Percentiles rank a stretch among this genome's conserved stretches.
phyloP scores from a whole-genome alignment of 2,888 invertebrate species.

The Tanypteryx hageni region DNA sequence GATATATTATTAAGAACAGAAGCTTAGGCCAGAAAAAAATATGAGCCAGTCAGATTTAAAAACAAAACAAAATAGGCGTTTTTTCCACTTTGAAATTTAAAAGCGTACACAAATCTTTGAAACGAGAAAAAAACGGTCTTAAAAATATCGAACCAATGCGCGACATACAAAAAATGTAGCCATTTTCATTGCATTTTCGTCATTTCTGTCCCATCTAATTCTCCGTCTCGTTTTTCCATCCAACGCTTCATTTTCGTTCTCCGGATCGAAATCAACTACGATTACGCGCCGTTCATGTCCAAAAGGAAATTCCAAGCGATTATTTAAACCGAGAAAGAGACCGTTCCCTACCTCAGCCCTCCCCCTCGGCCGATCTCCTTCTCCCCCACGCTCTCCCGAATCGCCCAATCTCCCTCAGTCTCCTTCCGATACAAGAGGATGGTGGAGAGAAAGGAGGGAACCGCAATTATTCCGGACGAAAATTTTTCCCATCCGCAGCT shows the following conservation, averaged over 20 bases:
- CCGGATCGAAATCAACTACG: background rate
- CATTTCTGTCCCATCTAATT: background rate
- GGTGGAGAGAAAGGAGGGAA: background rate
- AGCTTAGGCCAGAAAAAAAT: too few species aligned
- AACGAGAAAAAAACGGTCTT: background rate
- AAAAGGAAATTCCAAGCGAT: background rate
- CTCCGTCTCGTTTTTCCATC: background rate
- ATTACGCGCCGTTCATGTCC: background rate
- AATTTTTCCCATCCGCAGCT: constrained; percentile 46
- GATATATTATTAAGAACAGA: too few species aligned
- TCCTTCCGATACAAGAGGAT: background rate
- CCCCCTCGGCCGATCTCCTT: background rate
- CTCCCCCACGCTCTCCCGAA: background rate
- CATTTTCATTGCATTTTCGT: background rate
- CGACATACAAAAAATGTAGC: background rate
- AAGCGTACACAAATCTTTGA: background rate
- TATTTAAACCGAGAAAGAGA: constrained; percentile 10
- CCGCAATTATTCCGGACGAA: constrained; percentile 53
- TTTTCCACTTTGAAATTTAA: too few species aligned
- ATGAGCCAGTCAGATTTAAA: too few species aligned
- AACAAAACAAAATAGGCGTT: too few species aligned
- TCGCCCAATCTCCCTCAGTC: constrained; percentile 2
- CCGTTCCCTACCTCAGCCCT: background rate
- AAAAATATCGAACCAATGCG: background rate
- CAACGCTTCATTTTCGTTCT: background rate